Evolutionary conservation across 2,113 vertebrate species (phyloP).

Genomic region (Morone saxatilis): DNA sequence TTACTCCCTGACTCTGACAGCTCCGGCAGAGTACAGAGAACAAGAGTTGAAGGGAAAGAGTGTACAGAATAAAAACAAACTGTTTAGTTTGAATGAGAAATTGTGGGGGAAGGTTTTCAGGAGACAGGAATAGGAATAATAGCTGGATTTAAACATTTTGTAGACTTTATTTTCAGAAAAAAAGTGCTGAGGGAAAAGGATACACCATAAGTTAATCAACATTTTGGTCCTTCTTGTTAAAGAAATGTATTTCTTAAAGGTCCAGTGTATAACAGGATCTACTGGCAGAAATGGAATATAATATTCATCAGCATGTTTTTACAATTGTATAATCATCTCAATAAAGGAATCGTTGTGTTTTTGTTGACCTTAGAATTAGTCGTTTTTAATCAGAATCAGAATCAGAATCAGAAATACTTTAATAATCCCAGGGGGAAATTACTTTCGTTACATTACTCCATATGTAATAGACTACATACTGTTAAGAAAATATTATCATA

Average conservation of each 20-base stretch:
- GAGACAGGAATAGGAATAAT: constrained; percentile 8
- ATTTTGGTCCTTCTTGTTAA: background rate
- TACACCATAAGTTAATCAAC: background rate
- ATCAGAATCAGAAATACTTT: no score
- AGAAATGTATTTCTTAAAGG: background rate
- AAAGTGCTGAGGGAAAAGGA: background rate
- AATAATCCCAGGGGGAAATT: no score
- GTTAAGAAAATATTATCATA: no score
- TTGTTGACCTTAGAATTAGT: no score
- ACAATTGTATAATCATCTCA: no score
- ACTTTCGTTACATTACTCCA: no score
- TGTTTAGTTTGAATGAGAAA: constrained; percentile 31
- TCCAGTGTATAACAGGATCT: no score
- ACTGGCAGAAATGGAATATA: background rate
- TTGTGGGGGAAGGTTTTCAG: constrained; percentile 5
- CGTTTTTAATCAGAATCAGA: no score
- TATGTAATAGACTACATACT: no score
- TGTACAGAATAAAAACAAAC: constrained; percentile 64
- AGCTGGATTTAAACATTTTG: background rate
- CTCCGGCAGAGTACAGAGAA: constrained; percentile 61
- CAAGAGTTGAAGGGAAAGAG: constrained; percentile 19
- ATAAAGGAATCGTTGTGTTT: no score
- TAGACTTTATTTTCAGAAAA: constrained; percentile 6
- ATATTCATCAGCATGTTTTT: background rate
- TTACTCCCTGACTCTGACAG: constrained; percentile 76